Percentiles rank a stretch among this genome's conserved stretches.
These are phyloP conservation scores for Vanacampus margaritifer DNA, from an alignment of 2,113 vertebrate genomes.

Conservation along the genomic window DNA sequence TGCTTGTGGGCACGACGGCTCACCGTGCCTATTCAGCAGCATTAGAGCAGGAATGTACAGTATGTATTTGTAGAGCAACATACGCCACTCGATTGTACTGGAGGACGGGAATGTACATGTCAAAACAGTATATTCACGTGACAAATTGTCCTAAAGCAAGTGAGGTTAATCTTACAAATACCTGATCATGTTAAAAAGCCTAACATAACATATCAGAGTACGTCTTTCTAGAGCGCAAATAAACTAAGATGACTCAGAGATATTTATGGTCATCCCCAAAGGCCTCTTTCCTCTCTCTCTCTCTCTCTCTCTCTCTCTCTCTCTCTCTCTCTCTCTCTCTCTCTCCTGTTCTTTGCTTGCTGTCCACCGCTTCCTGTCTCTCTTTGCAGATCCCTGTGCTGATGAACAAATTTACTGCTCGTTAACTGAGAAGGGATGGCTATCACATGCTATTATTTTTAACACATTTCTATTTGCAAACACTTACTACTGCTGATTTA, in stretches of 20 bases:
- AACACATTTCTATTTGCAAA: constrained; percentile 46
- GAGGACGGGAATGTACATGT: constrained; percentile 5
- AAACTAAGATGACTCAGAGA: constrained; percentile 69
- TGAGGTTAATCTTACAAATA: constrained; percentile 7
- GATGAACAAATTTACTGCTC: constrained; percentile 59
- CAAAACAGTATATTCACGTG: neutral
- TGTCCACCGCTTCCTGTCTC: constrained; percentile 24
- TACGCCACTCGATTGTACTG: constrained; percentile 5
- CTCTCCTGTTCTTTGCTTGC: constrained; percentile 15
- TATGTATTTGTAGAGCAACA: neutral
- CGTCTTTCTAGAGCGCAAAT: constrained; percentile 56
- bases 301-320: constrained; percentile 28
- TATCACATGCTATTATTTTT: constrained; percentile 49
- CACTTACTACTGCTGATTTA: constrained; percentile 4
- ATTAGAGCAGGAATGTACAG: constrained; percentile 6
- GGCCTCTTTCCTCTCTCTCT: constrained; percentile 40
- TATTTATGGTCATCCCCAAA: constrained; percentile 66
- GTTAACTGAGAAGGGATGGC: constrained; percentile 48
- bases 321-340: constrained; percentile 23
- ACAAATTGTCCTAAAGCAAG: neutral
- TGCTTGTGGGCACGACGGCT: constrained; percentile 22
- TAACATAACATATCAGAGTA: constrained; percentile 40
- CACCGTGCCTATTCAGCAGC: constrained; percentile 5
- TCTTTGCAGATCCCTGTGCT: constrained; percentile 26
- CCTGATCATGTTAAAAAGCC: constrained; percentile 16